phyloP scores from a whole-genome alignment of 2,888 invertebrate species.

The Drosophila diplacantha region DNA sequence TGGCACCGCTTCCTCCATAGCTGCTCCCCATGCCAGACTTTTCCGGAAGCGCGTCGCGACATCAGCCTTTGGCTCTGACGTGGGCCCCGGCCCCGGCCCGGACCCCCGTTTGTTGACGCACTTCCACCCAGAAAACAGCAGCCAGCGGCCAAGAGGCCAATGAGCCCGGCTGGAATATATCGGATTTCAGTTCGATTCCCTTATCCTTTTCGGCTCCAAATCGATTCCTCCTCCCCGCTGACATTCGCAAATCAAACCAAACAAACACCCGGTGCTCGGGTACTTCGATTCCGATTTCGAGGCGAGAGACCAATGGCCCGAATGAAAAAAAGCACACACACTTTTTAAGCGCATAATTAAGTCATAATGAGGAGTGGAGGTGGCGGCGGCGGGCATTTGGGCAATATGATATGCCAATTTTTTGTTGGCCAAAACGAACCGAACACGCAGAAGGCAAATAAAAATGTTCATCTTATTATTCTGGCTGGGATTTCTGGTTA shows the following conservation, averaged over 20 bases:
- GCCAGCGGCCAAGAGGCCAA: slow-evolving; percentile 49
- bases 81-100: slow-evolving; percentile 36
- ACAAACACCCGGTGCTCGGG: neutral
- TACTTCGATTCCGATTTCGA: slow-evolving; percentile 7
- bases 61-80: slow-evolving; percentile 65
- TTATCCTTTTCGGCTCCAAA: slow-evolving; percentile 16
- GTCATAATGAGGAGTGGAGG: slow-evolving; percentile 58
- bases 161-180: slow-evolving; percentile 51
- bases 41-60: slow-evolving; percentile 74
- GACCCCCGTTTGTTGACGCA: slow-evolving; percentile 56
- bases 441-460: slow-evolving; percentile 45
- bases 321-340: slow-evolving; percentile 38
- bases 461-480: slow-evolving; percentile 69
- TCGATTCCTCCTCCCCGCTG: neutral
- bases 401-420: slow-evolving; percentile 62
- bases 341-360: slow-evolving; percentile 70
- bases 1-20: slow-evolving; percentile 63
- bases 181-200: slow-evolving; percentile 45
- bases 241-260: slow-evolving; percentile 17
- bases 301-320: slow-evolving; percentile 44
- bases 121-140: slow-evolving; percentile 38
- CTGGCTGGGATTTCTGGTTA: slow-evolving; percentile 62
- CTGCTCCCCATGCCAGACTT: slow-evolving; percentile 65
- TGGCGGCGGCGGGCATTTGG: neutral
- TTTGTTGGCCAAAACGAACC: slow-evolving; percentile 22